Evolutionary conservation across 2,113 vertebrate species (phyloP).

Genomic region (Corapipo altera): DNA sequence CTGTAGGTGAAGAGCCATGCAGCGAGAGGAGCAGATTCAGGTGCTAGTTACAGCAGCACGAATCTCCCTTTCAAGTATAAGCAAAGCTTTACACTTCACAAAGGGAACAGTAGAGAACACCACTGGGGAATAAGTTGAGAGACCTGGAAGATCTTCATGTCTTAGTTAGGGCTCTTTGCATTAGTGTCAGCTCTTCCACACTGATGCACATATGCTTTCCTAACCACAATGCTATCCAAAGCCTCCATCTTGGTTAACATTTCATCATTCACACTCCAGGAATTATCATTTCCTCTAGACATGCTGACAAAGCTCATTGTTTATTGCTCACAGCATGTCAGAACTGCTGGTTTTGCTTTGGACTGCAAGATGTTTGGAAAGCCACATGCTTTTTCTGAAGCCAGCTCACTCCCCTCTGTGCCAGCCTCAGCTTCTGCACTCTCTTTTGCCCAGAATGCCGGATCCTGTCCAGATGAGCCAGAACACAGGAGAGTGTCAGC

Average conservation of each 20-base stretch:
- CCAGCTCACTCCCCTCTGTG: not conserved
- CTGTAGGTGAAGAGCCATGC: not conserved
- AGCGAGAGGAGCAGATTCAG: not conserved
- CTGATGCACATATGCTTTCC: not conserved
- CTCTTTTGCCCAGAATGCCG: rapidly evolving
- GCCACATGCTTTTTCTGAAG: slow-evolving; percentile 43
- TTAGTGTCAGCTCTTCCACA: not conserved
- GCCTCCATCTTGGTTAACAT: slow-evolving; percentile 47
- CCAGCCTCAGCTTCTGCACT: not conserved
- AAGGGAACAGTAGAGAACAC: not conserved
- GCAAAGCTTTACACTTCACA: not conserved
- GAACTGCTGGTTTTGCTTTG: slow-evolving; percentile 65
- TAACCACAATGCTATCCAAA: slow-evolving; percentile 5
- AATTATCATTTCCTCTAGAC: slow-evolving; percentile 65
- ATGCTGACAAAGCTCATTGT: slow-evolving; percentile 63
- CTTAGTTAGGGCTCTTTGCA: not conserved
- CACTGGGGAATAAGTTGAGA: not conserved
- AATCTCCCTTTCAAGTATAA: not conserved
- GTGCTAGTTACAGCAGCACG: not conserved
- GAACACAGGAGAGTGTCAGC: not conserved
- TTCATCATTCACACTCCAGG: slow-evolving; percentile 55
- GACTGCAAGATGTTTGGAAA: slow-evolving; percentile 61
- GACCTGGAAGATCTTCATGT: not conserved
- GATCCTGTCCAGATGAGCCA: not conserved
- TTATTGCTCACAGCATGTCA: slow-evolving; percentile 63